Base-by-base conservation (phyloP, 1,140 invertebrate genomes). In the Drosophila takahashii region DNA sequence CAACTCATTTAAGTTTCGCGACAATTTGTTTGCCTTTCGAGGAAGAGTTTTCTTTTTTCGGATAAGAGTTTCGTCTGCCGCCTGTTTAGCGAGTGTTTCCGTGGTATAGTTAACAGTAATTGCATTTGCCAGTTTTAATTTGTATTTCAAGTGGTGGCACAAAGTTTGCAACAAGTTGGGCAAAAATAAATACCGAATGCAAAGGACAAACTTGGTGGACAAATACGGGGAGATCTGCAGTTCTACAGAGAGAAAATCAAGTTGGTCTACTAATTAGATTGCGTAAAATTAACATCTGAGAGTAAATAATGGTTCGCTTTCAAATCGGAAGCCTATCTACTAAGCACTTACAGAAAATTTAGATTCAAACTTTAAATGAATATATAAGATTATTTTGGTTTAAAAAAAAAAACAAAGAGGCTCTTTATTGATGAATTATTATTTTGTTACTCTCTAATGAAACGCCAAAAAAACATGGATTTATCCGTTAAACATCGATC, bases 1-100 rank as follows among this genome's bases (percentile, higher is more conserved):
- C 81, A 84, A 72, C 78, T 81, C 78, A 81, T 79, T 84, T 84
- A 84, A 84, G 80, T 84, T 84, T 77, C 47, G 71, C 72, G 65
- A 79, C 80, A 79, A 80, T 64, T 47, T 80, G 64, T 76, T 70
- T 57, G 47, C 45, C 13, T 64, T 60, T 58, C 62, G 32, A 47
- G 34, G 47, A 53, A 47, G 22, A 22, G 22, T 22, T 56, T 70
- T 64, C 64, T 47, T 34, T 47, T 48, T n/a, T 48, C 10, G 37
- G 10, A 15, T 18, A 29, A 34, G 50, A 7, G 37, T 22, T 22
- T 22, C 22, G 22, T 3, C 22, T 22, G 22, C 22, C 22, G 42
- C 32, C 37, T 57, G 66, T 65, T 84, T 65, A 73, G 76, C 62
- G 37, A 54, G 48, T 77, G 61, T 75, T 78, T 41, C 65, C 60